Base-by-base conservation (phyloP, 2,113 vertebrate species). In the Chionomys nivalis region DNA sequence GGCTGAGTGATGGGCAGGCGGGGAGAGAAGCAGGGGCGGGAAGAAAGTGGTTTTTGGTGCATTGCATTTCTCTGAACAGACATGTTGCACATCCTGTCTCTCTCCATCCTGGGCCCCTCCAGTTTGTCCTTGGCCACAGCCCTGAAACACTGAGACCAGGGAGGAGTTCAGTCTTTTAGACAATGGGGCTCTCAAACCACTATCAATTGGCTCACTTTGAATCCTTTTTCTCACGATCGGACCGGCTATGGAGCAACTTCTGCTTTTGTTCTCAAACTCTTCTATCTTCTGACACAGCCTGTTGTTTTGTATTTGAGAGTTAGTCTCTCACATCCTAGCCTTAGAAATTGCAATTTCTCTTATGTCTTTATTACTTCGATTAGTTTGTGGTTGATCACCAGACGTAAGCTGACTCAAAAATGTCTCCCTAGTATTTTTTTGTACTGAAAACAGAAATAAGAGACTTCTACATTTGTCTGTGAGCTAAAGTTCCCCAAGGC, bases 101-200 rank as follows among this genome's bases (percentile, higher is more conserved):
- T 92, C 88, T 94, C 8, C n/a, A 47, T 87, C n/a, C 9, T 83
- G 76, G 19, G 16, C 68, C 9, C 52, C 49, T 83, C 31, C 23
- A 8, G 10, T 58, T 55, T 93, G 79, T 79, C 90, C 96, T 96
- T 96, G 96, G 78, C 8, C 24, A 36, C 73, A 24, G 9, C 68
- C 47, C 39, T 72, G 87, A 92, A 93, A 63, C 31, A 0, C 5
- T 24, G 72, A 47, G 36, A 66, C 72, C 81, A 47, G 49, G 36
- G 4, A 87, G 52, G 49, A 92, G 77, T n/a, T 77, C 47, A 70
- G 23, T 0, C 14, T 94, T 87, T 23, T 61, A 44, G 13, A 95
- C 89, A 90, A 85, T 77, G 49, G 9, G 28, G 31, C 73, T 75
- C 87, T 44, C 11, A 58, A 14, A 9, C 4, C 52, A 23, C 36